These are phyloP conservation scores for Athetis lepigone DNA, from an alignment of 2,888 invertebrate genomes.

Conservation along the genomic window DNA sequence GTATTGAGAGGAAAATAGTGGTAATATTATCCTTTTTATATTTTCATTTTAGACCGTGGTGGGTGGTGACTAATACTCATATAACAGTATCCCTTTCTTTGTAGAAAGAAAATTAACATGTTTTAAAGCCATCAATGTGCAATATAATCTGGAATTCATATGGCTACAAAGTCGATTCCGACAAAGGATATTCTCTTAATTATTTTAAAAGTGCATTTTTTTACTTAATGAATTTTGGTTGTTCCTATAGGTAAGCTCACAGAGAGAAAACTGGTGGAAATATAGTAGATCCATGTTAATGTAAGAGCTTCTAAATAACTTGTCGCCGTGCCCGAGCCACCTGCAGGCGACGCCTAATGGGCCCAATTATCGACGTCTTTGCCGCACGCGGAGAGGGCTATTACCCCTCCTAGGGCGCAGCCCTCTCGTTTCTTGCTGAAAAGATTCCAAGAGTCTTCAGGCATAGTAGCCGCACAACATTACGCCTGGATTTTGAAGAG, in stretches of 20 bases:
- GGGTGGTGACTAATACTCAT: no score
- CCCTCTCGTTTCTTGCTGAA: slow-evolving; percentile 69
- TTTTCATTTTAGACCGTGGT: no score
- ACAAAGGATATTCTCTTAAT: not conserved
- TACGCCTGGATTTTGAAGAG: slow-evolving; percentile 47
- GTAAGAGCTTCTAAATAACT: slow-evolving; percentile 75
- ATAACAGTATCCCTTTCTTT: no score
- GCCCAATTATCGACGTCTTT: slow-evolving; percentile 83
- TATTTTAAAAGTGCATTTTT: slow-evolving; percentile 8
- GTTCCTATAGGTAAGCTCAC: slow-evolving; percentile 29
- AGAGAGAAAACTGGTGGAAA: slow-evolving; percentile 43
- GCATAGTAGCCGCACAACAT: slow-evolving; percentile 57
- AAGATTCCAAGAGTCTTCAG: slow-evolving; percentile 63
- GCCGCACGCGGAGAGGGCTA: slow-evolving; percentile 78
- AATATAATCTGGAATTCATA: no score
- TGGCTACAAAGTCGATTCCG: not conserved
- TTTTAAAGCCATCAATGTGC: no score
- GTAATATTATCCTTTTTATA: no score
- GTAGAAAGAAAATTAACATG: not conserved
- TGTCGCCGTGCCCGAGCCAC: slow-evolving; percentile 74
- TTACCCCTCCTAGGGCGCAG: slow-evolving; percentile 74
- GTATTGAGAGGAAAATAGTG: no score
- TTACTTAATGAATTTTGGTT: slow-evolving; percentile 12
- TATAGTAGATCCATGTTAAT: slow-evolving; percentile 47
- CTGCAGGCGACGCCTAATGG: slow-evolving; percentile 83